Evolutionary conservation across 1,140 invertebrate genomes (phyloP), one percentile per base, ranked within the genome.

Genomic region (Drosophila novamexicana): DNA sequence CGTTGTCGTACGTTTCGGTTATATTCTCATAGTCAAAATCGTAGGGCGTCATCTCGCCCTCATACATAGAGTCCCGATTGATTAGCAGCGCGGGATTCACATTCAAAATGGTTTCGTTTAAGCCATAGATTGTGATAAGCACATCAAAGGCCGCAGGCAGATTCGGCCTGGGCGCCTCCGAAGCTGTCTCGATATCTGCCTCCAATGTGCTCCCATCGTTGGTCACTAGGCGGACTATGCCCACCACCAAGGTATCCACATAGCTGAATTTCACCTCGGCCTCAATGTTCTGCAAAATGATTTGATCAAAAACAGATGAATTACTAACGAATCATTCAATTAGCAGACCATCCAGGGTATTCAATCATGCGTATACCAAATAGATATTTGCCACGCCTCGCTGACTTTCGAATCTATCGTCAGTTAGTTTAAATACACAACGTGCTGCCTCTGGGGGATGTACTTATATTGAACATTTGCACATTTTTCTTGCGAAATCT

Each of bases 251-350:
- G 6, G 66, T 69, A 54, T 89, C 64, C 4, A 77, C 52, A 70
- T 90, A 85, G 52, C 86, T 91, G 45, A 91, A 85, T 49, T 81
- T 74, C n/a, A 91, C 90, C 39, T 89, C 79, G 8, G 86, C 90
- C 32, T 62, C 62, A 71, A 91, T 90, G 44, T 90, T 90, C 90
- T 91, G 45, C 36, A 71, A 29, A 37, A 58, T 54, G 32, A 50
- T 22, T 50, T 40, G 47, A 56, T 40, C 9, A 36, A 44, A 65
- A 29, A 47, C 14, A 54, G n/a, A 47, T 32, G 0, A 52, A 47
- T 32, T n/a, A 44, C 22, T 37, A 49, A 18, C 29, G 22, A 6
- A 8, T 59, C 44, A 2, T 22, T 22, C 18, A 42, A 42, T 47
- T 40, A 47, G 36, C 34, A 39, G 29, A 29, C 32, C 34, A 29